Conservation (phyloP, 2,888 invertebrate genomes). For the Drosophila anomalipes region DNA sequence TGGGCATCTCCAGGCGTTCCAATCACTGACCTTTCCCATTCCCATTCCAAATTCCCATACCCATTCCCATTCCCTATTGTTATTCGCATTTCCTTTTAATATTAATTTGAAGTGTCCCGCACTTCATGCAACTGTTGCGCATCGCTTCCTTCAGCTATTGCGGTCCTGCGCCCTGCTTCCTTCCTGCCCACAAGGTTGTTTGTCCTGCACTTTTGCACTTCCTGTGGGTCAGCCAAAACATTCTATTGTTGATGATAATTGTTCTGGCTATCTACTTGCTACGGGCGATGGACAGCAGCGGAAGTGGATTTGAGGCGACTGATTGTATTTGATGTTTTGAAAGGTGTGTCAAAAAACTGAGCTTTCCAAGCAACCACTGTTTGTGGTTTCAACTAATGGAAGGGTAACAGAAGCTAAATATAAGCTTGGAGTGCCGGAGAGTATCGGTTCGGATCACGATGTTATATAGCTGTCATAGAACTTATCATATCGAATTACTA, state of each 20-base stretch:
- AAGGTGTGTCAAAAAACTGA: background rate
- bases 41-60: conserved; percentile 20
- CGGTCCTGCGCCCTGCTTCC: conserved; percentile 27
- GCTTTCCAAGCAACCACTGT: background rate
- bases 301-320: conserved; percentile 23
- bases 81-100: conserved; percentile 68
- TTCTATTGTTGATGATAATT: conserved; percentile 74
- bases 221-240: conserved; percentile 73
- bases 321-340: conserved; percentile 13
- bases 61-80: conserved; percentile 45
- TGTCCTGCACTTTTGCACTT: conserved; percentile 51
- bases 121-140: conserved; percentile 79
- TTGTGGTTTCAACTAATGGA: background rate
- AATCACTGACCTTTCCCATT: conserved; percentile 60
- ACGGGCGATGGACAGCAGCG: conserved; percentile 27
- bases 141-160: conserved; percentile 54
- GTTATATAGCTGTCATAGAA: background rate
- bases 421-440: background rate
- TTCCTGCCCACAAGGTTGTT: conserved; percentile 40
- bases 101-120: conserved; percentile 77
- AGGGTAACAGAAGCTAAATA: background rate
- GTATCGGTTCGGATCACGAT: background rate
- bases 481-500: background rate
- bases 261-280: conserved; percentile 38
- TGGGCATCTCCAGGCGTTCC: conserved; percentile 52